phyloP scores from a whole-genome alignment of 2,888 invertebrate genomes.

The Parnassius glacialis region DNA sequence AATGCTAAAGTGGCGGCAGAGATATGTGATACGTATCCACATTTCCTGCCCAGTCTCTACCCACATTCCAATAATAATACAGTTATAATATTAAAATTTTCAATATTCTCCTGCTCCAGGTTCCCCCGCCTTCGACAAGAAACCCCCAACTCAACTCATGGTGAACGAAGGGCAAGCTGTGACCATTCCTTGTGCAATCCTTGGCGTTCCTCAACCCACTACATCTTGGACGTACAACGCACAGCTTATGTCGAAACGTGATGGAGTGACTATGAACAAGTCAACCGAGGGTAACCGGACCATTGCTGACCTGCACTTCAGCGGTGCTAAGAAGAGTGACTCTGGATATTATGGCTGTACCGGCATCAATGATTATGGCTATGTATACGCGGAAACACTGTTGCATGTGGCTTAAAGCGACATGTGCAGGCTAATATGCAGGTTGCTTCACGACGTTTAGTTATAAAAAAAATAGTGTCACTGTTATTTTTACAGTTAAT shows the following conservation, averaged over 20 bases:
- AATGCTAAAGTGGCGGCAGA: too few relatives aligned
- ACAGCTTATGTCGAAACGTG: conserved; percentile 38
- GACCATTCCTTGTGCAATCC: conserved; percentile 51
- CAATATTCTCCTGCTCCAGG: conserved; percentile 3
- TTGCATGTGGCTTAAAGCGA: conserved; percentile 32
- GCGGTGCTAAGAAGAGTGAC: conserved; percentile 46
- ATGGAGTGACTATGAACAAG: conserved; percentile 31
- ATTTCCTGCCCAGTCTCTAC: background rate
- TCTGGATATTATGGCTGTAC: conserved; percentile 63
- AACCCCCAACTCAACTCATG: conserved; percentile 11
- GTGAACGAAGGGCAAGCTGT: conserved; percentile 35
- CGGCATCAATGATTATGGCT: conserved; percentile 49
- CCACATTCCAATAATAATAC: background rate
- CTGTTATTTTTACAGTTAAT: too few relatives aligned
- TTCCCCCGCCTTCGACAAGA: conserved; percentile 17
- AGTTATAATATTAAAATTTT: background rate
- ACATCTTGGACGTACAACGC: conserved; percentile 54
- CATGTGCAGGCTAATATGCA: conserved; percentile 2
- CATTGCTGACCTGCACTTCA: conserved; percentile 48
- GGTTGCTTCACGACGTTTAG: background rate
- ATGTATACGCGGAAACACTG: conserved; percentile 48
- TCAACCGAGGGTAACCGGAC: conserved; percentile 27
- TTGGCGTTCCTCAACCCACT: conserved; percentile 46
- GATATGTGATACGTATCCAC: too few relatives aligned
- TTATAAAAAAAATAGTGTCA: too few relatives aligned